Evolutionary conservation across 1,140 invertebrate species (phyloP).

Genomic region (Gonioctena quinquepunctata): DNA sequence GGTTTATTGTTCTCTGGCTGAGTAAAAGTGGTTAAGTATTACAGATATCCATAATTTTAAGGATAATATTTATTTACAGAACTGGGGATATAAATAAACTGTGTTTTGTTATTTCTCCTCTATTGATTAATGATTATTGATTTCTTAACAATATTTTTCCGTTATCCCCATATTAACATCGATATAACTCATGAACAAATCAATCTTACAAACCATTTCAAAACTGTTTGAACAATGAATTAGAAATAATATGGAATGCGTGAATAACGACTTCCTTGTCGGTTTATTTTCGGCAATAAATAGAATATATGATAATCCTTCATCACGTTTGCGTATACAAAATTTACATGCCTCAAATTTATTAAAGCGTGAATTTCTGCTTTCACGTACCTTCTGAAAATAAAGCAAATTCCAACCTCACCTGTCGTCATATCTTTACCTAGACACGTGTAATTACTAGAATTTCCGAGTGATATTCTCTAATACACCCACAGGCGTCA

Average conservation of each 20-base stretch:
- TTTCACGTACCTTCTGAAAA: conserved; percentile 1
- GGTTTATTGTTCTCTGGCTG: too few relatives aligned
- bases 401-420: not conserved
- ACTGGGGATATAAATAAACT: too few relatives aligned
- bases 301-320: conserved; percentile 8
- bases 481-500: not conserved
- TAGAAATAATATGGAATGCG: not conserved
- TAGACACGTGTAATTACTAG: conserved; percentile 4
- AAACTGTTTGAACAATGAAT: not conserved
- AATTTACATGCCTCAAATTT: not conserved
- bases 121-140: too few relatives aligned
- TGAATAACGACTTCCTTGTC: not conserved
- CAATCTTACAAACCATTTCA: too few relatives aligned
- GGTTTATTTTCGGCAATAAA: not conserved
- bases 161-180: too few relatives aligned
- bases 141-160: too few relatives aligned
- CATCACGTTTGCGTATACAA: not conserved
- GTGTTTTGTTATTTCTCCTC: too few relatives aligned
- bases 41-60: too few relatives aligned
- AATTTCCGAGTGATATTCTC: not conserved
- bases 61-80: too few relatives aligned
- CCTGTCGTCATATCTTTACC: conserved; percentile 4
- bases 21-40: too few relatives aligned
- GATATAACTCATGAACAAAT: too few relatives aligned
- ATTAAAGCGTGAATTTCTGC: conserved; percentile 9